These are phyloP conservation scores for Chloroceryle inda DNA, from an alignment of 2,797 vertebrate species.

Conservation along the genomic window DNA sequence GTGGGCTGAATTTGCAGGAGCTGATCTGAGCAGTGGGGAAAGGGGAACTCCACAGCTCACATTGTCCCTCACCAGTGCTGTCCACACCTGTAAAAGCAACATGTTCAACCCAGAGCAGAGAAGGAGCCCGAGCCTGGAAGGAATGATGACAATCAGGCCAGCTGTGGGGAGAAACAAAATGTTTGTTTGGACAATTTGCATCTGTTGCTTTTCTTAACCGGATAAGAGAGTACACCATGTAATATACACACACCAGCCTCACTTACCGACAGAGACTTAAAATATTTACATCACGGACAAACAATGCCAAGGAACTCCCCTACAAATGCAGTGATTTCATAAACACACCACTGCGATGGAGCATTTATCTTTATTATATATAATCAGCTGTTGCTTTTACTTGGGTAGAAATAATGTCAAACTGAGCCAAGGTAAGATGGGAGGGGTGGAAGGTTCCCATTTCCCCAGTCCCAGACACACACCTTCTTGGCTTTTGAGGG, in stretches of 20 bases:
- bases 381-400: slow-evolving; percentile 71
- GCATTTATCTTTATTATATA: slow-evolving; percentile 74
- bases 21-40: not conserved
- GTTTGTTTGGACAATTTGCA: slow-evolving; percentile 84
- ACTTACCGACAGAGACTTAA: slow-evolving; percentile 77
- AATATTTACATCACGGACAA: slow-evolving; percentile 82
- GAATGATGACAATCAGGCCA: slow-evolving; percentile 57
- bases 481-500: slow-evolving; percentile 19
- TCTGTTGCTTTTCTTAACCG: slow-evolving; percentile 78
- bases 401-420: slow-evolving; percentile 43
- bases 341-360: slow-evolving; percentile 78
- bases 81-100: slow-evolving; percentile 32
- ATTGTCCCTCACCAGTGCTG: not conserved
- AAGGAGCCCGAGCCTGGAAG: slow-evolving; percentile 24
- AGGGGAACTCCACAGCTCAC: rapidly evolving
- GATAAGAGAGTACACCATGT: slow-evolving; percentile 73
- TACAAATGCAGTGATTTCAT: slow-evolving; percentile 72
- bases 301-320: slow-evolving; percentile 80
- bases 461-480: slow-evolving; percentile 8
- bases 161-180: slow-evolving; percentile 75
- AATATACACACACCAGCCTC: slow-evolving; percentile 81
- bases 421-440: slow-evolving; percentile 39
- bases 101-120: not conserved
- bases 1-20: not conserved
- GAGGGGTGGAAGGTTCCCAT: slow-evolving; percentile 37